Evolutionary conservation across 2,888 invertebrate species (phyloP).

Genomic region (Megalurothrips usitatus): DNA sequence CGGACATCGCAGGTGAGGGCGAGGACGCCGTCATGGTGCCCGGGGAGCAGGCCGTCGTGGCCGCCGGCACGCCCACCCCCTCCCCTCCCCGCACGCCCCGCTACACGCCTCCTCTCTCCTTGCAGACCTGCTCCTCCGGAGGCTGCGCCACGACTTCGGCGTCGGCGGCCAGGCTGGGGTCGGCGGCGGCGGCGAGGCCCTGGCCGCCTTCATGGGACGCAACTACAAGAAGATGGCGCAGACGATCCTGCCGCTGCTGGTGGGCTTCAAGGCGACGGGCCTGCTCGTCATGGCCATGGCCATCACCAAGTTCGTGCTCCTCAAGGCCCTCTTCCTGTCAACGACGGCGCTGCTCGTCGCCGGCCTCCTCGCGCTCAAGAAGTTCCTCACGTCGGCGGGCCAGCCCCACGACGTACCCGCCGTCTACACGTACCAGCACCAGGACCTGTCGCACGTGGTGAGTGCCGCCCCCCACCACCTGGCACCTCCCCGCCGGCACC

Average conservation of each 20-base stretch:
- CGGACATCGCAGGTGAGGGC: neutral
- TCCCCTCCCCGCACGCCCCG: neutral
- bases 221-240: conserved; percentile 26
- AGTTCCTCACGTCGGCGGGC: conserved; percentile 2
- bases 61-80: neutral
- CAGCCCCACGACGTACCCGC: neutral
- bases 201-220: neutral
- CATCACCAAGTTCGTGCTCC: conserved; percentile 29
- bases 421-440: neutral
- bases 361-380: conserved; percentile 29
- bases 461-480: neutral
- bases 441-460: conserved; percentile 14
- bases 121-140: neutral
- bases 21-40: neutral
- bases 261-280: conserved; percentile 31
- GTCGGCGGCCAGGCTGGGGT: neutral
- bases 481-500: too few species aligned
- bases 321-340: conserved; percentile 30
- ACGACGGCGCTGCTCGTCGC: conserved; percentile 31
- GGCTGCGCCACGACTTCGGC: neutral
- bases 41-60: neutral
- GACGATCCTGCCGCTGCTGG: conserved; percentile 30
- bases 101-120: neutral
- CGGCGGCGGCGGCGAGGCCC: neutral
- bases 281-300: conserved; percentile 30